Evolutionary conservation across 2,888 invertebrate genomes (phyloP), one percentile per base, ranked within the genome.

Genomic region (Lasius platythorax): DNA sequence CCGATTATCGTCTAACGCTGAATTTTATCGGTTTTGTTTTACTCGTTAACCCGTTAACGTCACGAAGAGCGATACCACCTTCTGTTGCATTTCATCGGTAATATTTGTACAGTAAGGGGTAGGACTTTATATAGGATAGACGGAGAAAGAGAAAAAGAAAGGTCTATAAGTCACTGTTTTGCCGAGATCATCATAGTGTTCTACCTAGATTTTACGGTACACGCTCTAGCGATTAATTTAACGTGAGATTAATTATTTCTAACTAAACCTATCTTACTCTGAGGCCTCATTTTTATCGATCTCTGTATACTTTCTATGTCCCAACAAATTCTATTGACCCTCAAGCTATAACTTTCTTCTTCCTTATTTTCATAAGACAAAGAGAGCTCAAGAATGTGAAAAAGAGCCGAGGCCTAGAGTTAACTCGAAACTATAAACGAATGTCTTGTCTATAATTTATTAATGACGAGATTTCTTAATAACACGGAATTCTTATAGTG

Each of bases 71-170:
- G 82, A 82, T 84, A 79, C 83, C 89, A 85, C 84, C 15, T 33
- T 79, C 64, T 64, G 61, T 89, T 90, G 90, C 90, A 90, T 90
- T 90, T 90, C 82, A 85, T 86, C 87, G 83, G 85, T 86, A 78
- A 86, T 79, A 73, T 67, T 85, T 86, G 73, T 79, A 75, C 64
- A 61, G 28, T 78, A 61, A 86, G 30, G 50, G 78, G 64, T 82
- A 82, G 83, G 33, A 70, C 76, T 78, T 82, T 64, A 18, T 64
- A 18, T 83, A 86, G 37, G n/a, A 28, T 70, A 72, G 64, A 50
- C 18, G n/a, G 56, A 58, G n/a, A 83, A 37, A 56, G 46, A 64
- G 53, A 68, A 30, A 73, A 64, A 23, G 46, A 37, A 15, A 46
- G 66, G 11, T 15, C 15, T 40, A 46, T 56, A n/a, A 70, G 74